Base-by-base conservation (phyloP, 2,113 vertebrate species). In the Stomatorhinus ivindoensis region DNA sequence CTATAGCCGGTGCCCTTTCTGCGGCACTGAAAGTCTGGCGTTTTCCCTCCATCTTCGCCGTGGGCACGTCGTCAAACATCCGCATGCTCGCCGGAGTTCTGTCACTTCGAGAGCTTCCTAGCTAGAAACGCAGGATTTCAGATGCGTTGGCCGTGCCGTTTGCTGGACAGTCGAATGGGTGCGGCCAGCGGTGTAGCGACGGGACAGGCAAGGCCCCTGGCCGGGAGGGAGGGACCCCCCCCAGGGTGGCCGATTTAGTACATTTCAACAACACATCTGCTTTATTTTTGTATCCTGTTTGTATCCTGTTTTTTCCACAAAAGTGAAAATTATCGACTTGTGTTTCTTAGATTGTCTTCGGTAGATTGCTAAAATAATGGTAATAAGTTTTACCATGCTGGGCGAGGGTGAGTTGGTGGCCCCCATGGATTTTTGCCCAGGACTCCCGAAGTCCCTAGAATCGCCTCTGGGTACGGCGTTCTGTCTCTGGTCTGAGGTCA, bases 21-120 rank as follows among this genome's bases (percentile, higher is more conserved):
- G 92, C 92, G 89, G 91, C 92, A 91, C 80, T 89, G 91, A 94
- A 93, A 94, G 93, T 93, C 93, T 88, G 35, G 87, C 84, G 89
- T 82, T 88, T 86, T 86, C 89, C 88, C 86, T 91, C 80, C n/a
- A 31, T 88, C 69, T 89, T 91, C 86, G 27, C 19, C 44, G 35
- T 69, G 69, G 35, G 47, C 76, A 55, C 21, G 88, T 89, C 13
- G 5, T 4, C 61, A 13, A 31, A 31, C n/a, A 4, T 65, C 61
- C 3, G 3, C 61, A 3, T 69, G n/a, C 27, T 69, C n/a, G 10
- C 10, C 61, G 46, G 82, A 35, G 15, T n/a, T 65, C 83, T 86
- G 86, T 86, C 24, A n/a, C 17, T 31, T 27, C 1, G 50, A 35
- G 27, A 19, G 15, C 47, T 87, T 42, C 50, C 48, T 35, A 24